Conservation (phyloP, 1,140 invertebrate genomes). For the Scaptomyza pallida region DNA sequence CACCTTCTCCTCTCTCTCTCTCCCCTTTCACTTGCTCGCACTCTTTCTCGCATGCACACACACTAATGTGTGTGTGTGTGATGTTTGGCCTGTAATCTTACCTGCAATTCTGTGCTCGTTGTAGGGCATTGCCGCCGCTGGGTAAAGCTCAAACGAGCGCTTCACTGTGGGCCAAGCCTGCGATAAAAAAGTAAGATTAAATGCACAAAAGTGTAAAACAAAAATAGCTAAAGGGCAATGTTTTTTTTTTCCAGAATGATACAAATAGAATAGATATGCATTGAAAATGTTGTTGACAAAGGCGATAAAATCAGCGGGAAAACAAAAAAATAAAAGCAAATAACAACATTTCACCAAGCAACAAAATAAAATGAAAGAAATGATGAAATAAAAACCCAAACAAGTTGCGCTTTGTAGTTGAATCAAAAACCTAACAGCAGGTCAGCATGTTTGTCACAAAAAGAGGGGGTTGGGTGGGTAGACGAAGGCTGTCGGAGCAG, state of each 20-base stretch:
- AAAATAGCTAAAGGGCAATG: neutral
- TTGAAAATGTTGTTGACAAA: conserved; percentile 30
- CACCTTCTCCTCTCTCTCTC: neutral
- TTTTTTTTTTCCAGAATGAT: neutral
- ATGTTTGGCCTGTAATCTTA: conserved; percentile 50
- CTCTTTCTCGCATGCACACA: neutral
- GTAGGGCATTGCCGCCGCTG: conserved; percentile 60
- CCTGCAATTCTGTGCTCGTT: conserved; percentile 78
- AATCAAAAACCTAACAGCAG: conserved; percentile 32
- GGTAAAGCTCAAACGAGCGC: conserved; percentile 75
- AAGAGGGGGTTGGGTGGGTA: neutral
- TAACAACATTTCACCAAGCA: conserved; percentile 23
- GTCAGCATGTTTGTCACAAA: conserved; percentile 24
- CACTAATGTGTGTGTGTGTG: neutral
- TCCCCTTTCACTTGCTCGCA: neutral
- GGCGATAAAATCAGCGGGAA: conserved; percentile 65
- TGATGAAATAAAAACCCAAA: conserved; percentile 7
- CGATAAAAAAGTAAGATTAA: conserved; percentile 22
- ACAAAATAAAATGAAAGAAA: conserved; percentile 18
- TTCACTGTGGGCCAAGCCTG: conserved; percentile 82
- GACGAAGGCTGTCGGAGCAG: neutral
- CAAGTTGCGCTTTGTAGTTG: conserved; percentile 29
- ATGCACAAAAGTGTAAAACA: conserved; percentile 16
- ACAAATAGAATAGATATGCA: conserved; percentile 46
- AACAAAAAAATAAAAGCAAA: conserved; percentile 35